Evolutionary conservation across 2,113 vertebrate genomes (phyloP).

Genomic region (Anarrhichthys ocellatus): DNA sequence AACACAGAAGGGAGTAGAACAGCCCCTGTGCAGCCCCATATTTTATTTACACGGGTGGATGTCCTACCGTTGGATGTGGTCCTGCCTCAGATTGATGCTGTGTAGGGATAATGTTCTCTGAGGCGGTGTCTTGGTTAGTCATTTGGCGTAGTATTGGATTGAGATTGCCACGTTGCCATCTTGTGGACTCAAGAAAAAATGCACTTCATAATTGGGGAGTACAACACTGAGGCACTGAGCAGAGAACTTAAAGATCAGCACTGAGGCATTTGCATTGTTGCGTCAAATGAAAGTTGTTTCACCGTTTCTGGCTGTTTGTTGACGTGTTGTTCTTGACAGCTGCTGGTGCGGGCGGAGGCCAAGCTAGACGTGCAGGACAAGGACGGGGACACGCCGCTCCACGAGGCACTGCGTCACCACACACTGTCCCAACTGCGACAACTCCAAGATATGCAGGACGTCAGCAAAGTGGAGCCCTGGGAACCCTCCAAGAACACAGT

Average conservation of each 20-base stretch:
- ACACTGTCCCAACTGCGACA: slow-evolving; percentile 97
- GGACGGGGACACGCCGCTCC: slow-evolving; percentile 97
- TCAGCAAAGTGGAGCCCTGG: slow-evolving; percentile 99
- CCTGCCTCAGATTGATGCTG: slow-evolving; percentile 63
- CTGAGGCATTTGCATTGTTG: slow-evolving; percentile 46
- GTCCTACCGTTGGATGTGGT: slow-evolving; percentile 75
- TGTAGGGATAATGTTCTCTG: slow-evolving; percentile 56
- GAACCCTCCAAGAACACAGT: slow-evolving; percentile 99
- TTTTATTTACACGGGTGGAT: slow-evolving; percentile 65
- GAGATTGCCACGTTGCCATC: slow-evolving; percentile 80
- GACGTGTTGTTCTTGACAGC: slow-evolving; percentile 76
- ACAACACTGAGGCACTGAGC: slow-evolving; percentile 30
- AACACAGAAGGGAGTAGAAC: slow-evolving; percentile 35
- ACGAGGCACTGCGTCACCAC: slow-evolving; percentile 97
- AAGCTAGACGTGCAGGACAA: slow-evolving; percentile 99
- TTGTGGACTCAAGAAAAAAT: slow-evolving; percentile 78
- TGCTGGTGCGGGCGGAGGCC: slow-evolving; percentile 96
- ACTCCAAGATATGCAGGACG: slow-evolving; percentile 99
- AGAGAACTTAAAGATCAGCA: slow-evolving; percentile 42
- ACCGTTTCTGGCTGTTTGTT: slow-evolving; percentile 11
- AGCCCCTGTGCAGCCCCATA: slow-evolving; percentile 27
- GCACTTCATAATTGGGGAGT: slow-evolving; percentile 52
- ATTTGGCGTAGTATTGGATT: slow-evolving; percentile 45
- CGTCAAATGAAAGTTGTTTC: slow-evolving; percentile 52
- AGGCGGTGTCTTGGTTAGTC: slow-evolving; percentile 40